Evolutionary conservation across 1,140 invertebrate genomes (phyloP).

Genomic region (Bombus picipes): DNA sequence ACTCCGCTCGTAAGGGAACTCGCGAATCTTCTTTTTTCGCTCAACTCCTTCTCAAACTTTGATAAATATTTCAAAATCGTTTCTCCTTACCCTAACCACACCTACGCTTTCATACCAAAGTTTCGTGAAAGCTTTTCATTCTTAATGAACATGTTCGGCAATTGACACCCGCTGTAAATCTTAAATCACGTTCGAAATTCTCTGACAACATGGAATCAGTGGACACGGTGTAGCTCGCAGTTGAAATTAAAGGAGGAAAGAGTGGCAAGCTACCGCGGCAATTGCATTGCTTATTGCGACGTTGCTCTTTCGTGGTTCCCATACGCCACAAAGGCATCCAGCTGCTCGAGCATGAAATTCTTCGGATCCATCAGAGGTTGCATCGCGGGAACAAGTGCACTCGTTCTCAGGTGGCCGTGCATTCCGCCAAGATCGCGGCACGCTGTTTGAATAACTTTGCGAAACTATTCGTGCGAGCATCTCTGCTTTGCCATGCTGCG

Average conservation of each 20-base stretch:
- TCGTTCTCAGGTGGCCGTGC: background rate
- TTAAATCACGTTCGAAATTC: background rate
- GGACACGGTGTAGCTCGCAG: background rate
- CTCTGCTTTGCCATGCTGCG: background rate
- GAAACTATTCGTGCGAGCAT: background rate
- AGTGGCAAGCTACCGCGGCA: background rate
- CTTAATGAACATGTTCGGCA: background rate
- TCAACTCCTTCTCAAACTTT: background rate
- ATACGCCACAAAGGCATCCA: constrained; percentile 1
- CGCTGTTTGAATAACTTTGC: constrained; percentile 3
- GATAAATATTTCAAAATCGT: background rate
- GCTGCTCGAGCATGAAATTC: background rate
- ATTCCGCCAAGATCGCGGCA: constrained; percentile 4
- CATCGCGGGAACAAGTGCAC: background rate
- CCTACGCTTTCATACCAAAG: background rate
- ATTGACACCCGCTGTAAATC: background rate
- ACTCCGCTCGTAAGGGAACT: background rate
- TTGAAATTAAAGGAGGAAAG: background rate
- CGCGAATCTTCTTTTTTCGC: background rate
- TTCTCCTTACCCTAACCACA: background rate
- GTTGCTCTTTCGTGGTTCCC: constrained; percentile 25
- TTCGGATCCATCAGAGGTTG: background rate
- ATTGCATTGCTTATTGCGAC: background rate
- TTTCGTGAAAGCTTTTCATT: background rate
- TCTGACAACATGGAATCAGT: background rate